Evolutionary conservation across 2,888 invertebrate genomes (phyloP).

Genomic region (Plutella xylostella): DNA sequence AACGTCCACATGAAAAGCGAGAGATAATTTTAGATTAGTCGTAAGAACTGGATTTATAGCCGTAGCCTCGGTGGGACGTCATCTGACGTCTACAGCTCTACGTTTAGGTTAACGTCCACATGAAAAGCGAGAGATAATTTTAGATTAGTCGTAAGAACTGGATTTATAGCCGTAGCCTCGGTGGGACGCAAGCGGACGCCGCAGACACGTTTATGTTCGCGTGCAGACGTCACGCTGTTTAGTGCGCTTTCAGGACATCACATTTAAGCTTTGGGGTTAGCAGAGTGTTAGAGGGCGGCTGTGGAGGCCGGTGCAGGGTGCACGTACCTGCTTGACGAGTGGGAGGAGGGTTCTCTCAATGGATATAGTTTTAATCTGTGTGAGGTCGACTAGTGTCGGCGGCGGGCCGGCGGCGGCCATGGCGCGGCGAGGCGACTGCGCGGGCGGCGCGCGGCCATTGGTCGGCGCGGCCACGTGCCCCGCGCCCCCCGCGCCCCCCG

Average conservation of each 20-base stretch:
- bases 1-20: neutral
- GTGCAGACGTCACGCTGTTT: constrained; percentile 9
- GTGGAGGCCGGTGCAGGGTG: no score
- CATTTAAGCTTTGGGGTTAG: neutral
- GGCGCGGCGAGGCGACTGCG: constrained; percentile 63
- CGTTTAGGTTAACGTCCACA: neutral
- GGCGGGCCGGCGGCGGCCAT: constrained; percentile 74
- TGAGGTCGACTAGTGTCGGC: constrained; percentile 61
- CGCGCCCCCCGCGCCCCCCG: constrained; percentile 22
- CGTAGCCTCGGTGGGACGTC: constrained; percentile 42
- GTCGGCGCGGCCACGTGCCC: constrained; percentile 39
- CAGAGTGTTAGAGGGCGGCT: neutral
- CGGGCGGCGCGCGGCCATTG: constrained; percentile 51
- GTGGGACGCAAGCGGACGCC: constrained; percentile 42
- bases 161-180: constrained; percentile 37
- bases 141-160: constrained; percentile 44
- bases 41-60: constrained; percentile 44
- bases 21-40: constrained; percentile 35
- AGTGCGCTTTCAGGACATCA: neutral
- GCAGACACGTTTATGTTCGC: constrained; percentile 20
- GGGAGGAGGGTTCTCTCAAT: constrained; percentile 95
- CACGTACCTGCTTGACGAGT: constrained; percentile 90
- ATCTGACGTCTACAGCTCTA: constrained; percentile 32
- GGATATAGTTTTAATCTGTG: constrained; percentile 93
- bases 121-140: constrained; percentile 20